These are phyloP conservation scores for Poeciliopsis retropinna DNA, from an alignment of 2,113 vertebrate species.

Conservation along the genomic window DNA sequence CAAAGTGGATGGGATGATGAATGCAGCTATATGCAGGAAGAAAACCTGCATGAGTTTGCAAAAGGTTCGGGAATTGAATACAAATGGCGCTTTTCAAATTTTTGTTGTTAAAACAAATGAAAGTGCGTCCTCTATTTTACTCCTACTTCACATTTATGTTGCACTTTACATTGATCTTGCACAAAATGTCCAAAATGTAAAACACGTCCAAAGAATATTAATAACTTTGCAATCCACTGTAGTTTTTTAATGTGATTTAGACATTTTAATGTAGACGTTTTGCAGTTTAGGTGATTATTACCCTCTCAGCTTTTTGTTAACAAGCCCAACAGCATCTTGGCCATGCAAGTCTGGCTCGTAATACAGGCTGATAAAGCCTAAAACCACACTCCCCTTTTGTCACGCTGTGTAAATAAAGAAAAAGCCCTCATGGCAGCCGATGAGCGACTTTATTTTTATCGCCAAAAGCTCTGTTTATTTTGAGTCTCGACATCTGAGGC, in stretches of 20 bases:
- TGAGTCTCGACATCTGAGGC: conserved; percentile 76
- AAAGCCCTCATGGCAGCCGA: conserved; percentile 43
- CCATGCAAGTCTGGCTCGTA: no score
- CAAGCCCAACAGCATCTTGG: background rate
- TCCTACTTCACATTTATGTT: background rate
- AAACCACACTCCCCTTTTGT: conserved; percentile 30
- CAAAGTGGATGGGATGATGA: background rate
- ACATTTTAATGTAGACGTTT: no score
- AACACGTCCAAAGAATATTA: background rate
- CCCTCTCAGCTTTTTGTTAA: background rate
- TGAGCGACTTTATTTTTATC: conserved; percentile 70
- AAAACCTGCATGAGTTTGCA: background rate
- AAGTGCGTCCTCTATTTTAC: background rate
- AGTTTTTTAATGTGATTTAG: background rate
- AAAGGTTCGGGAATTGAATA: background rate
- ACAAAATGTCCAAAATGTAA: background rate
- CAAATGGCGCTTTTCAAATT: no score
- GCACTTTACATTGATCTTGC: background rate
- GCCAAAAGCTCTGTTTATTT: conserved; percentile 75
- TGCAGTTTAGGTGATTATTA: no score
- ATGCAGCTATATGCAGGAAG: background rate
- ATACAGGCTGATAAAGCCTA: conserved; percentile 23
- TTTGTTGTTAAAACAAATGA: background rate
- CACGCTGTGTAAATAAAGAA: conserved; percentile 62
- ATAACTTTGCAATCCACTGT: background rate